Conservation (phyloP, 2,113 vertebrate genomes). For the Crocuta crocuta region DNA sequence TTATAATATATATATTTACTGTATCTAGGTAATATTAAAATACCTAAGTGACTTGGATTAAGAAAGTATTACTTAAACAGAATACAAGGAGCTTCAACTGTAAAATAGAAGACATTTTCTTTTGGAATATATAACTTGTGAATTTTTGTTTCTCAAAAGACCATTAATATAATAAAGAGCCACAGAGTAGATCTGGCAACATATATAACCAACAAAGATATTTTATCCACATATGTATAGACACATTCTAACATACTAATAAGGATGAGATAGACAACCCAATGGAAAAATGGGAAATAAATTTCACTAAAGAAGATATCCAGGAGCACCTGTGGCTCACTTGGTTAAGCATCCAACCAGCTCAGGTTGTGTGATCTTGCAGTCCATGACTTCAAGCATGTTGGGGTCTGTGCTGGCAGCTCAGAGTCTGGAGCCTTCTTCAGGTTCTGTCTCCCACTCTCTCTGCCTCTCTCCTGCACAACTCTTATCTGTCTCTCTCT, state of each 20-base stretch:
- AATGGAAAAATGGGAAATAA: not conserved
- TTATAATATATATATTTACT: not conserved
- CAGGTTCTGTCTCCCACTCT: too few species aligned
- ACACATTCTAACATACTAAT: not conserved
- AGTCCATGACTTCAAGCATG: too few species aligned
- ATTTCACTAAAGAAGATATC: not conserved
- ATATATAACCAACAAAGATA: not conserved
- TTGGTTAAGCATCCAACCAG: too few species aligned
- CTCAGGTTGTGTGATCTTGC: too few species aligned
- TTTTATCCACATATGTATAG: not conserved
- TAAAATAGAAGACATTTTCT: not conserved
- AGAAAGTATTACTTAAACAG: not conserved
- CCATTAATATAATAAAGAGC: not conserved
- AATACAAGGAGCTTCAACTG: not conserved
- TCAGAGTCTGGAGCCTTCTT: too few species aligned
- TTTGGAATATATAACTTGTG: not conserved
- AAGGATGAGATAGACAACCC: not conserved
- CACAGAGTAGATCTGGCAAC: not conserved
- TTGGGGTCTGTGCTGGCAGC: too few species aligned
- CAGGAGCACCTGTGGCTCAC: not conserved
- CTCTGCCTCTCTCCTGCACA: too few species aligned
- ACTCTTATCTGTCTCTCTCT: too few species aligned
- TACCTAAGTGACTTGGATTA: not conserved
- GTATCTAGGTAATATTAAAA: not conserved
- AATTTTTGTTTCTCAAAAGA: not conserved